Evolutionary conservation across 35 echinoderm and acorn worm species (phyloP).

Genomic region (Strongylocentrotus purpuratus): DNA sequence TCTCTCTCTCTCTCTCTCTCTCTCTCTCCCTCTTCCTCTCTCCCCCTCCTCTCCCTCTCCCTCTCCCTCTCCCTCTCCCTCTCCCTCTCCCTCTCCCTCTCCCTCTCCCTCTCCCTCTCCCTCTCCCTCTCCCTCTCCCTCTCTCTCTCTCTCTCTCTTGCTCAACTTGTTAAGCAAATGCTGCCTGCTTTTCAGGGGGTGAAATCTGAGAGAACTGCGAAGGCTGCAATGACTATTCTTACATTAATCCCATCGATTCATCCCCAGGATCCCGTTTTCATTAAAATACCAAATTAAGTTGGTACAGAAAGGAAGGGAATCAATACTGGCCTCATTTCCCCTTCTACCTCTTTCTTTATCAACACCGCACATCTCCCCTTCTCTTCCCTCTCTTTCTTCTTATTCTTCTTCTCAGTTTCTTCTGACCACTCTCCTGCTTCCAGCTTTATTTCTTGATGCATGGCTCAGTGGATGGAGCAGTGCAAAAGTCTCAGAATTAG

Average conservation of each 20-base stretch:
- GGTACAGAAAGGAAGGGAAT: constrained; percentile 35
- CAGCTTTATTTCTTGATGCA: background rate
- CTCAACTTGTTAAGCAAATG: background rate
- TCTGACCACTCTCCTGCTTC: background rate
- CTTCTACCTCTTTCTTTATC: background rate
- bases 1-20: background rate
- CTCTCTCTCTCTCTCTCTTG: background rate
- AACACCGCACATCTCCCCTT: background rate
- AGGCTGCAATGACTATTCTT: constrained; percentile 29
- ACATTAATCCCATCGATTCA: constrained; percentile 29
- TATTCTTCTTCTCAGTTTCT: background rate
- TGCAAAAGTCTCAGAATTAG: background rate
- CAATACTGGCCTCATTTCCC: constrained; percentile 35
- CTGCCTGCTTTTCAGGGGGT: background rate
- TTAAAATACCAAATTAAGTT: constrained; percentile 26
- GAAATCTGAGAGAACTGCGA: constrained; percentile 34
- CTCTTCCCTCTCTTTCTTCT: background rate
- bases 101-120: background rate
- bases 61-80: too few species aligned
- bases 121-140: background rate
- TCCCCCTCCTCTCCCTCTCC: background rate
- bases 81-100: background rate
- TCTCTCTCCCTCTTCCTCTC: background rate
- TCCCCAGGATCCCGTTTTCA: constrained; percentile 28
- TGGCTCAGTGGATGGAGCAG: background rate